Evolutionary conservation across 2,797 vertebrate species (phyloP).

Genomic region (Varecia variegata): DNA sequence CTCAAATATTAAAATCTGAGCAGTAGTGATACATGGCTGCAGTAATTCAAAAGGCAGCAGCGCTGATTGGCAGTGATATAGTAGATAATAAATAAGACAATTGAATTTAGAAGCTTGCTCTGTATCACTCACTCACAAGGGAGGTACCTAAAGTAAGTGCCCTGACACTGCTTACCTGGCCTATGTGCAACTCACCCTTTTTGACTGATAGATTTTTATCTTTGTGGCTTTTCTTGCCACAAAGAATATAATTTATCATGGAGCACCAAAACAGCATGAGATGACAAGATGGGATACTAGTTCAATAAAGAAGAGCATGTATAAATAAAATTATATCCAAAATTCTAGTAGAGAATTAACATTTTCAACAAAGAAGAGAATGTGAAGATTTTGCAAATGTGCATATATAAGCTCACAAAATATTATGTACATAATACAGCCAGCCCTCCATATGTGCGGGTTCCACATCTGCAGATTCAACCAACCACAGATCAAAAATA

Average conservation of each 20-base stretch:
- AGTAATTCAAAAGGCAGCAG: not conserved
- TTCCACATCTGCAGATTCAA: not conserved
- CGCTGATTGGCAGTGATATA: not conserved
- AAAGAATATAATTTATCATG: not conserved
- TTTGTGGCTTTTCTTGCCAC: constrained; percentile 15
- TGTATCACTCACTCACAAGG: not conserved
- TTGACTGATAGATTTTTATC: constrained; percentile 8
- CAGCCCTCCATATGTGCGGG: not conserved
- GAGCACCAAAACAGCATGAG: not conserved
- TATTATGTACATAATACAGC: not conserved
- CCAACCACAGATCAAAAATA: not conserved
- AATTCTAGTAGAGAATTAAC: constrained; percentile 37
- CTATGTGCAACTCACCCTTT: not conserved
- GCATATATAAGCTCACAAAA: not conserved
- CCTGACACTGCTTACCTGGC: not conserved
- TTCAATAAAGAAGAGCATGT: not conserved
- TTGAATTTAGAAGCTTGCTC: not conserved
- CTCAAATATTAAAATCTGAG: constrained; percentile 1
- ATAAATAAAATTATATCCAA: not conserved
- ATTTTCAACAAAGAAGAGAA: constrained; percentile 38
- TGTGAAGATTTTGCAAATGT: not conserved
- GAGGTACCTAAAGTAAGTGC: not conserved
- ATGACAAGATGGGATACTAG: not conserved
- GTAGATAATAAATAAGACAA: not conserved
- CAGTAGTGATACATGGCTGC: not conserved